Base-by-base conservation (phyloP, 1,140 invertebrate species). In the Lepidotrigona ventralis region DNA sequence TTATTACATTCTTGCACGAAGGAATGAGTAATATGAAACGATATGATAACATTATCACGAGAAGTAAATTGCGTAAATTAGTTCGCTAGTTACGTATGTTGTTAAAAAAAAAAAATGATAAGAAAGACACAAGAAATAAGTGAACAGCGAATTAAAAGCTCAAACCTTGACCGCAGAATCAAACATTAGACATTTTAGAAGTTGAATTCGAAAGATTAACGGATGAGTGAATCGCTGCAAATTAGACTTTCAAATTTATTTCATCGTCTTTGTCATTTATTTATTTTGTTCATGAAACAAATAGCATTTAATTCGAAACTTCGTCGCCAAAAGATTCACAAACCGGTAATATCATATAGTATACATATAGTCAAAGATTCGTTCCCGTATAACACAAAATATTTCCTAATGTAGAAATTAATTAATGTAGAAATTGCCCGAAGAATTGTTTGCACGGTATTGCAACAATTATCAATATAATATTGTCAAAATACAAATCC, bases 401-500 rank as follows among this genome's bases (percentile, higher is more conserved):
- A 60, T 54, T 17, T 54, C 53, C 14, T 17, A 54, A 14, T n/a
- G 14, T n/a, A n/a, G n/a, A n/a, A n/a, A 60, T 12, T n/a, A 5
- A n/a, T 60, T 21, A n/a, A n/a, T n/a, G n/a, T 60, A 23, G 3
- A n/a, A 60, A 60, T n/a, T 60, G n/a, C 12, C 3, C 23, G 9
- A 14, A n/a, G 12, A 60, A n/a, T n/a, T 12, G 2, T 60, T 60
- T 60, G 58, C 23, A n/a, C 12, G 12, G 9, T 60, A 14, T 12
- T 14, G 23, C 15, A 19, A 2, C 23, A 26, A 23, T 79, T 46
- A 33, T 0, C 0, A 0, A 17, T 0, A 0, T n/a, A 0, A 17
- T 21, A 19, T 26, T 33, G 26, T n/a, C 54, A 60, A 17, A n/a
- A 33, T 46, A 23, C 9, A 26, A 54, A 23, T 78, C 53, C 81